These are phyloP conservation scores for Theristicus caerulescens DNA, from an alignment of 2,113 vertebrate genomes.

Conservation along the genomic window DNA sequence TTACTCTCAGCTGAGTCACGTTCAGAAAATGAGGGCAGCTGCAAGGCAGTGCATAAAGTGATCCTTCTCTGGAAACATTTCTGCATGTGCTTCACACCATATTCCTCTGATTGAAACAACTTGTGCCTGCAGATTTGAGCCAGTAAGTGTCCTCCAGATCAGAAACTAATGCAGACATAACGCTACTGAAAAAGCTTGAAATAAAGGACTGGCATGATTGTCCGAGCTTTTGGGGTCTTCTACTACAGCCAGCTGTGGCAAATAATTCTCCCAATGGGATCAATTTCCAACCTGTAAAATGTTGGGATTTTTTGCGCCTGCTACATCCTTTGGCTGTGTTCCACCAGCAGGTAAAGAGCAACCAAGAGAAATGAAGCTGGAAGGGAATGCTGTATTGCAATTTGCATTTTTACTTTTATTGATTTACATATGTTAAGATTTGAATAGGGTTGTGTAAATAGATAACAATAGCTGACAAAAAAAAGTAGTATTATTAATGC, in stretches of 20 bases:
- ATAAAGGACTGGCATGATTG: background rate
- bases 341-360: background rate
- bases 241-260: background rate
- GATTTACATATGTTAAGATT: background rate
- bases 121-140: background rate
- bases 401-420: background rate
- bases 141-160: background rate
- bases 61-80: accelerated
- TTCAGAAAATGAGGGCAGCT: constrained; percentile 3
- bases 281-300: background rate
- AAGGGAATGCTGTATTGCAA: background rate
- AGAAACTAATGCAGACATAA: background rate
- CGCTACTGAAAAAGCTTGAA: background rate
- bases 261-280: background rate
- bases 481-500: background rate
- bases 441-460: background rate
- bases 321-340: background rate
- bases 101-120: background rate
- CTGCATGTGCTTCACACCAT: accelerated
- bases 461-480: background rate
- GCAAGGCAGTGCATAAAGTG: background rate
- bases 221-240: background rate
- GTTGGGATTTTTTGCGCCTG: background rate
- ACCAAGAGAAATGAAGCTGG: background rate
- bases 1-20: background rate